phyloP scores from a whole-genome alignment of 2,888 invertebrate genomes.

The Leptinotarsa juncta region DNA sequence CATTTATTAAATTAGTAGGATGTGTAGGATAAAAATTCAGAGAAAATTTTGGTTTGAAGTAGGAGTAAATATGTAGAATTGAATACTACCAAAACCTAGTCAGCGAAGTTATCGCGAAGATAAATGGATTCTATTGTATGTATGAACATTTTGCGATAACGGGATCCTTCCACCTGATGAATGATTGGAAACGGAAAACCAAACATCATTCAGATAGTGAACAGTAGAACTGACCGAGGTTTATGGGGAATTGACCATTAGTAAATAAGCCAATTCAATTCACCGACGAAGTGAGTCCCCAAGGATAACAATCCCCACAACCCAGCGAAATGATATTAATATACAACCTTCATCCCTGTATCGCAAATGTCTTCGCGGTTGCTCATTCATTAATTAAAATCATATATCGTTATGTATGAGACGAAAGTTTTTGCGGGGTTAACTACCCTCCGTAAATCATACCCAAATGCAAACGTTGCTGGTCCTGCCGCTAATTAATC shows the following conservation, averaged over 20 bases:
- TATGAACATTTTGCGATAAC: too few relatives aligned
- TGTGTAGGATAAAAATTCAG: too few relatives aligned
- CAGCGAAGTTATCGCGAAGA: too few relatives aligned
- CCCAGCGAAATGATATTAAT: neutral
- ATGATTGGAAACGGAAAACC: too few relatives aligned
- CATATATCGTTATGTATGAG: slow-evolving; percentile 4
- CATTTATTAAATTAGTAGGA: too few relatives aligned
- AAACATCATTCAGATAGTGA: too few relatives aligned
- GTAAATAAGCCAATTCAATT: neutral
- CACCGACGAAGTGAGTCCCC: neutral
- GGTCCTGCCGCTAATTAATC: slow-evolving; percentile 5
- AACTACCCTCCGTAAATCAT: slow-evolving; percentile 2
- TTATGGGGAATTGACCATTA: neutral
- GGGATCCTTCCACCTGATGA: too few relatives aligned
- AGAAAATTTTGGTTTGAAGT: too few relatives aligned
- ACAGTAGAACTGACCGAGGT: neutral
- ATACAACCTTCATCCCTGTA: neutral
- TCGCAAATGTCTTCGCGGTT: slow-evolving; percentile 9
- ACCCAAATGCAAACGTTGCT: neutral
- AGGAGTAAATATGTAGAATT: too few relatives aligned
- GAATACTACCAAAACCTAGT: too few relatives aligned
- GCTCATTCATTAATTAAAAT: slow-evolving; percentile 9
- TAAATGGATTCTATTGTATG: too few relatives aligned
- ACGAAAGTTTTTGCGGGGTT: slow-evolving; percentile 3
- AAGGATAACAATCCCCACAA: neutral